Evolutionary conservation across 92 coral and sea anemone genomes (phyloP), one percentile per base, ranked within the genome.

Genomic region (Diadumene lineata): DNA sequence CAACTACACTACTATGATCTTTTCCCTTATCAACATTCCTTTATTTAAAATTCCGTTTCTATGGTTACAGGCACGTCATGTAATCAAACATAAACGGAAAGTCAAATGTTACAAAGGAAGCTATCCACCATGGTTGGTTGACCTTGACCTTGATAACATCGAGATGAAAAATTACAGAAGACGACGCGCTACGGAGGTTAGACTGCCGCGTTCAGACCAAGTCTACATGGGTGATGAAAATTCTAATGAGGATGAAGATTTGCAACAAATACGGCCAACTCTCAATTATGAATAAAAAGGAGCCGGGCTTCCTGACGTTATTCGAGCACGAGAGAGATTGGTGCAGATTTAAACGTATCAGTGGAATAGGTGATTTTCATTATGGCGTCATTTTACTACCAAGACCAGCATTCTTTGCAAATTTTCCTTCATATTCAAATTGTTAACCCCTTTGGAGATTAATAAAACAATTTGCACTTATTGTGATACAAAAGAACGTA

Each of bases 11-110:
- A 8, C 51, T 44, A 44, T 44, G 17, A 44, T 9, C 17, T 44
- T 8, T 8, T 44, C 9, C 17, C 9, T 44, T 8, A 17, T 17
- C 10, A 44, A 9, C 17, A 17, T 44, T 44, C 51, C 51, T 44
- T 44, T 8, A 17, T 44, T 44, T n/a, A n/a, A n/a, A 44, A 44
- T 44, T 44, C 51, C 51, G 51, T 44, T 8, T 17, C 9, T 8
- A 44, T 44, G n/a, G n/a, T 16, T 21, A 53, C 68, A 72, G 77
- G 56, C 56, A 32, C 77, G 34, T 10, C 77, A 33, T 17, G 25
- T 15, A n/a, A 72, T 28, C 33, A 72, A 53, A 62, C 75, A 53
- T 24, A 72, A 72, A 32, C 77, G 77, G 22, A 26, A 33, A 43
- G 23, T 72, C 30, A 11, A 56, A 34, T 72, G 66, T 21, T 31